Evolutionary conservation across 2,797 vertebrate species (phyloP), one percentile per base, ranked within the genome.

Genomic region (Chelon auratus): DNA sequence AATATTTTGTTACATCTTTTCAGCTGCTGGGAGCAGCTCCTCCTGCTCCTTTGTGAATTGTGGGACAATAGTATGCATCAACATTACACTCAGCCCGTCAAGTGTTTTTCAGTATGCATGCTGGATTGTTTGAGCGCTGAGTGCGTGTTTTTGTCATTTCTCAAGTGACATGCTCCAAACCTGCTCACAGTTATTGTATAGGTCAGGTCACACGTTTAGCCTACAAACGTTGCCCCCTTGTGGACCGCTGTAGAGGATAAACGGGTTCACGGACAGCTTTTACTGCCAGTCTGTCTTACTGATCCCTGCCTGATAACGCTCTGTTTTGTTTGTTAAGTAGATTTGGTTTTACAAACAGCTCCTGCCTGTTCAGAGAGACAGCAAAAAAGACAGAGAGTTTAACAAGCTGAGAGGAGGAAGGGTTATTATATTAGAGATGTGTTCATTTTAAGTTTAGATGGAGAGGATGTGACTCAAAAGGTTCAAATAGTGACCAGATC

Each of bases 161-260:
- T 52, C 11, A 17, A 17, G 2, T 9, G 7, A 8, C 9, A 3
- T 18, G 26, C 53, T 67, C 3, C 53, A 30, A 59, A 47, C 10
- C 57, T 68, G 47, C 15, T 48, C 17, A 9, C 36, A 30, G 0
- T 8, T 2, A 53, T 40, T 54, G 0, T 6, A 22, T 2, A 11
- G 30, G 36, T 64, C 69, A 37, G 55, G 72, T 68, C 60, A 75
- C 53, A 61, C 15, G 62, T 73, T 76, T 68, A 74, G 77, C 75
- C 79, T 75, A 77, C 62, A 72, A 71, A 88, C 54, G 87, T 88
- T 90, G 92, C 93, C 93, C 92, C 89, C 91, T 93, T 85, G 91
- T 93, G 93, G 93, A 82, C 30, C 56, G 24, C 64, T 61, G 62
- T 61, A 61, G 48, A 54, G 72, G 48, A 66, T 20, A 75, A 81